phyloP scores from a whole-genome alignment of 1,140 invertebrate species.

The Lanistes nyassanus region DNA sequence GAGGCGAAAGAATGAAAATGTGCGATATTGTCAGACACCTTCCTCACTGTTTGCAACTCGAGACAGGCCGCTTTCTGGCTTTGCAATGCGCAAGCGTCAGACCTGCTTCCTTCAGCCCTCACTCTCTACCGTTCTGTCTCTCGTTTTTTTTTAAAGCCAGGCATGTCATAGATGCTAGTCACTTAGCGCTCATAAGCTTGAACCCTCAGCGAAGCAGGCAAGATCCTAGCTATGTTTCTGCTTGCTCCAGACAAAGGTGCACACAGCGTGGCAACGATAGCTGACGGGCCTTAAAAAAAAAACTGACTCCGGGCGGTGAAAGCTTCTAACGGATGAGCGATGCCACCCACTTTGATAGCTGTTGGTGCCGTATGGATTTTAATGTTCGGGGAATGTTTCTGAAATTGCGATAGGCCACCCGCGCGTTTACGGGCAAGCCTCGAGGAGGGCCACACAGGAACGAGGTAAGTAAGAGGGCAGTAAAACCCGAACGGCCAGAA shows the following conservation, averaged over 20 bases:
- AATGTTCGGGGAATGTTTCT: constrained; percentile 19
- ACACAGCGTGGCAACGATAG: too few relatives aligned
- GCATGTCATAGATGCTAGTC: constrained; percentile 10
- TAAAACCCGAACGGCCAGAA: constrained; percentile 8
- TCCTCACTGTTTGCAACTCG: too few relatives aligned
- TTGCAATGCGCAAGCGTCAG: too few relatives aligned
- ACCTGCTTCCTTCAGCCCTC: too few relatives aligned
- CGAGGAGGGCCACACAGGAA: constrained; percentile 17
- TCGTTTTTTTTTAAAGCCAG: too few relatives aligned
- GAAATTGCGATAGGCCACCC: constrained; percentile 21
- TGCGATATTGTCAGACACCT: too few relatives aligned
- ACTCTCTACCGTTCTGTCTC: too few relatives aligned
- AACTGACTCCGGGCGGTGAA: too few relatives aligned
- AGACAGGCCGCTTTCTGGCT: too few relatives aligned
- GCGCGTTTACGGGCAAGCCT: not conserved
- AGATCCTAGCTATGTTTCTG: not conserved
- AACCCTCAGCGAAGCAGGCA: constrained; percentile 10
- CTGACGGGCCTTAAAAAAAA: too few relatives aligned
- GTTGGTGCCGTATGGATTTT: constrained; percentile 21
- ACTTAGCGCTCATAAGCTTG: constrained; percentile 27
- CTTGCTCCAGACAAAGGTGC: not conserved
- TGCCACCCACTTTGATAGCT: constrained; percentile 21
- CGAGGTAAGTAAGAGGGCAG: constrained; percentile 5
- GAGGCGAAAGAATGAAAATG: too few relatives aligned
- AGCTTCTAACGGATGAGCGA: not conserved